These are phyloP conservation scores for Aricia artaxerxes DNA, from an alignment of 2,888 invertebrate species.

Conservation along the genomic window DNA sequence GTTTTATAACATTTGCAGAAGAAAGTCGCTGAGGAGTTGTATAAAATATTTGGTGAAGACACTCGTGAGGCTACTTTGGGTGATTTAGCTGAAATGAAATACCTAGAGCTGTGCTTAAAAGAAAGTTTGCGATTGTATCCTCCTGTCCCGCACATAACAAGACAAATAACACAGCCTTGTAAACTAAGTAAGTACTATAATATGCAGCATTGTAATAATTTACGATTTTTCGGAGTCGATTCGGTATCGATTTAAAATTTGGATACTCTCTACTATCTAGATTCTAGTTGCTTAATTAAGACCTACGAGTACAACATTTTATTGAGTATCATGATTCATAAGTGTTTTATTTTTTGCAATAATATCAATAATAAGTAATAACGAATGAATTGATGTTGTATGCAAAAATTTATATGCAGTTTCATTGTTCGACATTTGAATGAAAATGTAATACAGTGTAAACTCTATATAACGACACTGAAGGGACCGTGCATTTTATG, in stretches of 20 bases:
- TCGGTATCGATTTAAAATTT: neutral
- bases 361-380: too few relatives aligned
- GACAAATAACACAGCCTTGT: conserved; percentile 22
- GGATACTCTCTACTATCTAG: neutral
- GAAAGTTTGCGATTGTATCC: conserved; percentile 81
- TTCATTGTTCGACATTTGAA: neutral
- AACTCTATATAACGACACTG: too few relatives aligned
- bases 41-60: conserved; percentile 25
- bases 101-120: conserved; percentile 82
- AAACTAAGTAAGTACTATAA: conserved; percentile 26
- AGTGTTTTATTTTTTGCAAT: too few relatives aligned
- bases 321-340: neutral
- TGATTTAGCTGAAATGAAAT: conserved; percentile 50
- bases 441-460: too few relatives aligned
- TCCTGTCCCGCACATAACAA: conserved; percentile 59
- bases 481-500: too few relatives aligned
- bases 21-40: conserved; percentile 26
- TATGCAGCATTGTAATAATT: neutral
- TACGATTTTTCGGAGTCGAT: neutral
- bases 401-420: neutral
- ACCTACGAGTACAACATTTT: neutral
- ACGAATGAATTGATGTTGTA: neutral
- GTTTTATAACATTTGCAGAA: conserved; percentile 19
- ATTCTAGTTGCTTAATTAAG: neutral
- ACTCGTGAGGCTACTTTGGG: conserved; percentile 11